Evolutionary conservation across 2,113 vertebrate species (phyloP), one percentile per base, ranked within the genome.

Genomic region (Eidolon helvum): DNA sequence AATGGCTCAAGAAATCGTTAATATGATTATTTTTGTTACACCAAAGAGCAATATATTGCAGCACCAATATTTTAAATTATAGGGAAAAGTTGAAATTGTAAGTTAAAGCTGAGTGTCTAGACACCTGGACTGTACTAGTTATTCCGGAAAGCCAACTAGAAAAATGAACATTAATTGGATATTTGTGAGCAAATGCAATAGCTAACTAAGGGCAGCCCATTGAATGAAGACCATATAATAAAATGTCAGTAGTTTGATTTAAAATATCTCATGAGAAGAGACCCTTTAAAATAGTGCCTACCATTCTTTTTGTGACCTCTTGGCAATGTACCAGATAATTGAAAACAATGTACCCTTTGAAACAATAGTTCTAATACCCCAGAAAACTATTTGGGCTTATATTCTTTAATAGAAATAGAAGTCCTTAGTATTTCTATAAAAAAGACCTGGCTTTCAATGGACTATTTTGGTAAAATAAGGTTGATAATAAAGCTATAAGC

Each of bases 401-500:
- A 77, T 78, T 78, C 48, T 77, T 80, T 40, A 94, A 86, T 15
- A 83, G 57, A 91, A 79, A 69, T 24, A 55, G 68, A 86, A 95
- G 2, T 21, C 19, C 65, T 8, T 85, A 69, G 26, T 24, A 72
- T 40, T 91, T 96, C 24, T 96, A 84, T 63, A 61, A 53, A 53
- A 43, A 69, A 77, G 38, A 86, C 14, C 22, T 91, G 30, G 4
- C 71, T 94, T 82, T 68, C 48, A 82, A 50, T 28, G 43, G 15
- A 77, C 6, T 48, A 78, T 96, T 94, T 87, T 79, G 45, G 93
- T 24, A 92, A 95, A 96, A 66, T 45, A 82, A 88, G 40, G 45
- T 74, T 94, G 85, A 19, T 30, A 87, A 80, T 65, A 92, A 92
- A 90, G 35, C 63, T 83, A 68, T 26, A 35, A 40, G 4, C 33